A percentile compares a stretch with the other conserved stretches of the same genome.
Evolutionary conservation across 2,113 vertebrate genomes (phyloP).

Genomic region (Notechis scutatus): DNA sequence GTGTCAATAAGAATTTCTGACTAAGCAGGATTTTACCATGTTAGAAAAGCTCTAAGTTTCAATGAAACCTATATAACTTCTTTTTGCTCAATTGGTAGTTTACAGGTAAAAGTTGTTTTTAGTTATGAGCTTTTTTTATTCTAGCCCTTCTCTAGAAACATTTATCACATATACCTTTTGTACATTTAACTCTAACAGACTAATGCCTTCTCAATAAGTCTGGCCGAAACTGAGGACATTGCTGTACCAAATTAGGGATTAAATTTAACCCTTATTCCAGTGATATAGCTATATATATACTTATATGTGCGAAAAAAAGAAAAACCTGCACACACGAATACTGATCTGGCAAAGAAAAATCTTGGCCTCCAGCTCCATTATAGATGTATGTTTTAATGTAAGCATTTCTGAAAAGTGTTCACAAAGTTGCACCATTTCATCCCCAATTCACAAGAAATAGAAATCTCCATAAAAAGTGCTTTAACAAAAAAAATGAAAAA

Average conservation of each 20-base stretch:
- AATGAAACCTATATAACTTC: not conserved
- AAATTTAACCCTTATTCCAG: not conserved
- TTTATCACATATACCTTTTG: not conserved
- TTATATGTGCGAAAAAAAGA: not conserved
- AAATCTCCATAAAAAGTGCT: not conserved
- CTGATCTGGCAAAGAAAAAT: not conserved
- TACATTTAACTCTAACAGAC: not conserved
- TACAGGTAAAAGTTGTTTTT: not conserved
- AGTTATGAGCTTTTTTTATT: not conserved
- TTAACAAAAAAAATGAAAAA: not conserved
- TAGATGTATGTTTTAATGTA: not conserved
- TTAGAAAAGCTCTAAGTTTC: not conserved
- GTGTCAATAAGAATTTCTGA: not conserved
- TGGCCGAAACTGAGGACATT: not conserved
- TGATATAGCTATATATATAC: not conserved
- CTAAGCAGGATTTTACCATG: not conserved
- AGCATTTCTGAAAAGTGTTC: not conserved
- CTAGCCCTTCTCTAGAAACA: not conserved
- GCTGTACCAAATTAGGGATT: not conserved
- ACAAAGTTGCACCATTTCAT: not conserved
- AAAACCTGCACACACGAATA: not conserved
- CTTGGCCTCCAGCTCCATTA: not conserved
- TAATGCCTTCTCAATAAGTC: not conserved
- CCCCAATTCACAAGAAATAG: not conserved
- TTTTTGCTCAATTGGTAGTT: not conserved